A percentile compares a stretch with the other conserved stretches of the same genome.
Conservation (phyloP, 2,888 invertebrate species). For the Coenonympha arcania region DNA sequence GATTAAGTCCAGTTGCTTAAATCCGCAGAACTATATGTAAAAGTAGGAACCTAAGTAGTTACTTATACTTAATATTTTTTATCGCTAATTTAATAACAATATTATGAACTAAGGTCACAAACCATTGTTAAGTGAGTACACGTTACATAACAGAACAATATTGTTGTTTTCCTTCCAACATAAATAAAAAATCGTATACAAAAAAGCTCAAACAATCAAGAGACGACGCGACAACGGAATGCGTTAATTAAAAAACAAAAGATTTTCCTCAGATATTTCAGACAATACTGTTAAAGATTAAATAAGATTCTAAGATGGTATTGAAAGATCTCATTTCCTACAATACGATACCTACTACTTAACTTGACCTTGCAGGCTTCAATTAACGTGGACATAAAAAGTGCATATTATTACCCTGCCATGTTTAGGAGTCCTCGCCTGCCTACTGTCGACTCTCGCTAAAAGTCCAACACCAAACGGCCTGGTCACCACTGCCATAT, state of each 20-base stretch:
- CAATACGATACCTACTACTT: slow-evolving; percentile 9
- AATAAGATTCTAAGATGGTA: slow-evolving; percentile 22
- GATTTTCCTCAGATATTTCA: slow-evolving; percentile 10
- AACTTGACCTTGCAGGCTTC: slow-evolving; percentile 25
- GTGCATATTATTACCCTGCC: slow-evolving; percentile 50
- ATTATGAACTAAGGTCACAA: slow-evolving; percentile 3
- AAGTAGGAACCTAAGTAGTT: too few species aligned
- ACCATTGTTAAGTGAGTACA: not conserved
- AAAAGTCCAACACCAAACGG: slow-evolving; percentile 61
- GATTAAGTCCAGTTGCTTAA: too few species aligned
- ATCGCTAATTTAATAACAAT: too few species aligned
- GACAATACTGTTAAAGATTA: slow-evolving; percentile 18
- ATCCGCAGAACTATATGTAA: too few species aligned
- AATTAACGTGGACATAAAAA: slow-evolving; percentile 24
- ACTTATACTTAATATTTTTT: too few species aligned
- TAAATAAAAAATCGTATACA: not conserved
- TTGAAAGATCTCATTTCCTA: slow-evolving; percentile 22
- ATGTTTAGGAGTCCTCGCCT: slow-evolving; percentile 48
- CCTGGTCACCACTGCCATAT: slow-evolving; percentile 69
- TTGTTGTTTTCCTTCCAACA: not conserved
- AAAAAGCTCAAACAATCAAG: slow-evolving; percentile 1
- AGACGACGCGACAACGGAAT: not conserved
- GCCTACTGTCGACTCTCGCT: slow-evolving; percentile 49
- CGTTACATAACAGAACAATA: slow-evolving; percentile 9
- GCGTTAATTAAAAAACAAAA: slow-evolving; percentile 10